phyloP scores from a whole-genome alignment of 2,888 invertebrate genomes.

The Cephus pygmeus region DNA sequence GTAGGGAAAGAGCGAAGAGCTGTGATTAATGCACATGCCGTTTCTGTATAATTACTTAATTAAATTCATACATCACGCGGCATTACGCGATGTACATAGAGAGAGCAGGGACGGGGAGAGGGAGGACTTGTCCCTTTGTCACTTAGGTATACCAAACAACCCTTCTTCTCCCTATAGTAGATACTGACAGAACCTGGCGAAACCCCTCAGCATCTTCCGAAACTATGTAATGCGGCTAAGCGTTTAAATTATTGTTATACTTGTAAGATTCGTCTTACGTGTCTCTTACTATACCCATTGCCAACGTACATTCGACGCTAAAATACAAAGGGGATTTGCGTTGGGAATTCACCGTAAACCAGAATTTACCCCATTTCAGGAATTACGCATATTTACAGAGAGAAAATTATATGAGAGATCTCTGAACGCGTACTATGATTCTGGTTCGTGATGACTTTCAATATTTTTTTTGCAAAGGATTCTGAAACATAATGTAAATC shows the following conservation, averaged over 20 bases:
- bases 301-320: too few species aligned
- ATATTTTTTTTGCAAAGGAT: conserved; percentile 3
- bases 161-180: neutral
- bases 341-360: neutral
- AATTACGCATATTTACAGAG: neutral
- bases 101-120: neutral
- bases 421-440: neutral
- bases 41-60: conserved; percentile 53
- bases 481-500: conserved; percentile 8
- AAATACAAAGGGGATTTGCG: too few species aligned
- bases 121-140: neutral
- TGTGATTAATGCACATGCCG: conserved; percentile 45
- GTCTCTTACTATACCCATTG: neutral
- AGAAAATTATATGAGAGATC: too few species aligned
- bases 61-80: conserved; percentile 55
- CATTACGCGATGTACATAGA: conserved; percentile 37
- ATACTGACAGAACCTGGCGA: neutral
- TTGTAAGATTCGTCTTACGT: neutral
- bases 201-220: neutral
- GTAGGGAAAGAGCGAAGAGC: conserved; percentile 5
- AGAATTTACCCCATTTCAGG: neutral
- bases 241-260: neutral
- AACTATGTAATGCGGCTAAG: neutral
- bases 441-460: neutral
- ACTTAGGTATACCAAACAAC: neutral